Evolutionary conservation across 2,113 vertebrate genomes (phyloP).

Genomic region (Phalacrocorax aristotelis): DNA sequence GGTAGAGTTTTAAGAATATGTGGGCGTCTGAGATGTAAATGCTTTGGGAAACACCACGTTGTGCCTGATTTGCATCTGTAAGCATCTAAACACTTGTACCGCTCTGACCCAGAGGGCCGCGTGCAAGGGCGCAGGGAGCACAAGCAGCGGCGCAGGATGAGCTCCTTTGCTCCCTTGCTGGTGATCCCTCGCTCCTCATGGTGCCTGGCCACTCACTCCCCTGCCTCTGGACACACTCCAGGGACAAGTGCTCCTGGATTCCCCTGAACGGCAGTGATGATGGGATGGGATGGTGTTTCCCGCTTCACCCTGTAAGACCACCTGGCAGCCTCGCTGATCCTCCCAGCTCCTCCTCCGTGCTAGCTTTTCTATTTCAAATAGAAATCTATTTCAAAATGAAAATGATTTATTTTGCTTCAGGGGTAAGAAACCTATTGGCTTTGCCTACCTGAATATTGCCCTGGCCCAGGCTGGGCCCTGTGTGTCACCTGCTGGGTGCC

Average conservation of each 20-base stretch:
- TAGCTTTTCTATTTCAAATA: not conserved
- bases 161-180: accelerated
- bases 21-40: conserved; percentile 29
- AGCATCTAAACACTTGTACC: not conserved
- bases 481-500: not conserved
- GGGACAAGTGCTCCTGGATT: not conserved
- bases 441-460: not conserved
- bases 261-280: accelerated
- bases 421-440: not conserved
- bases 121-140: not conserved
- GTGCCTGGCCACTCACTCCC: not conserved
- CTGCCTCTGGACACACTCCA: not conserved
- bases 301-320: not conserved
- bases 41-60: not conserved
- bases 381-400: not conserved
- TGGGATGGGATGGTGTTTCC: not conserved
- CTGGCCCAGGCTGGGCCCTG: not conserved
- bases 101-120: not conserved
- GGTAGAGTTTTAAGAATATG: conserved; percentile 2
- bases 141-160: accelerated
- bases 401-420: not conserved
- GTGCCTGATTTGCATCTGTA: not conserved
- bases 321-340: not conserved
- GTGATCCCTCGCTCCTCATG: not conserved
- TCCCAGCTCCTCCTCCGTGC: not conserved